These are phyloP conservation scores for Poeciliopsis retropinna DNA, from an alignment of 2,113 vertebrate species.

Conservation along the genomic window DNA sequence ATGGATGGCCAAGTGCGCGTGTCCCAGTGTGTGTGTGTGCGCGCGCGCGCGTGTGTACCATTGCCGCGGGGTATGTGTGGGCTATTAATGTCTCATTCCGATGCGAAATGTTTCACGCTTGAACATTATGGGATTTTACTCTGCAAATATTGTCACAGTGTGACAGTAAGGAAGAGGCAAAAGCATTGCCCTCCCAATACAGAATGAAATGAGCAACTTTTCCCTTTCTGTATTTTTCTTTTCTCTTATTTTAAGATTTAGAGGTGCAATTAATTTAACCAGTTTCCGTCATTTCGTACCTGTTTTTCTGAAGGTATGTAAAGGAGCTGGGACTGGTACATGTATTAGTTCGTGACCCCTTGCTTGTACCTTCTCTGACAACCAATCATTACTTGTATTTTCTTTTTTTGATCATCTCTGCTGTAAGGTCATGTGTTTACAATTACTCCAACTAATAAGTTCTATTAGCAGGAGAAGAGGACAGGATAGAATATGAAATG, in stretches of 20 bases:
- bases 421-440: too few relatives aligned
- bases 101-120: slow-evolving; percentile 62
- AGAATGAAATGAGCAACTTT: background rate
- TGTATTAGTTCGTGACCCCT: too few relatives aligned
- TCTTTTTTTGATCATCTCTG: too few relatives aligned
- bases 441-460: too few relatives aligned
- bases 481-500: too few relatives aligned
- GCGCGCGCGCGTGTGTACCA: background rate
- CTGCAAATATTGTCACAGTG: slow-evolving; percentile 62
- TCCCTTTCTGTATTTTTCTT: background rate
- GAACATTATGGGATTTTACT: slow-evolving; percentile 57
- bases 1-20: slow-evolving; percentile 22
- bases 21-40: too few relatives aligned
- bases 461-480: too few relatives aligned
- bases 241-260: background rate
- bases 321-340: too few relatives aligned
- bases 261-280: too few relatives aligned
- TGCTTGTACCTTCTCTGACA: too few relatives aligned
- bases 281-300: background rate
- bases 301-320: too few relatives aligned
- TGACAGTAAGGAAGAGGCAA: slow-evolving; percentile 40
- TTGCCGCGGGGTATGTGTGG: slow-evolving; percentile 55
- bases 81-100: slow-evolving; percentile 55
- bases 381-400: too few relatives aligned
- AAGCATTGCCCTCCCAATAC: slow-evolving; percentile 16